These are phyloP conservation scores for Trachemys scripta DNA, from an alignment of 2,113 vertebrate genomes.

Conservation along the genomic window DNA sequence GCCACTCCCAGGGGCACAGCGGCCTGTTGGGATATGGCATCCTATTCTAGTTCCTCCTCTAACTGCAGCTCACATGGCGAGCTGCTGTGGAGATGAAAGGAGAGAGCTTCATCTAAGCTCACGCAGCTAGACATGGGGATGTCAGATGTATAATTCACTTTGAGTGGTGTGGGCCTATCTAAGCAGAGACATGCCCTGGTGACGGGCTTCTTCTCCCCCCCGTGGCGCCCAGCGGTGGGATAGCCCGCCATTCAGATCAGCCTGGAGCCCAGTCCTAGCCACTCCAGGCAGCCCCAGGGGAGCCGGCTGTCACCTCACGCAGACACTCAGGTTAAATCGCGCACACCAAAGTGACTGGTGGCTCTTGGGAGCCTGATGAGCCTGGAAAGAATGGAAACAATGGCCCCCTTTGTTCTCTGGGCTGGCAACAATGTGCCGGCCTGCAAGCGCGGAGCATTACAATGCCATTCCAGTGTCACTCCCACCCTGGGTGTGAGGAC, in stretches of 20 bases:
- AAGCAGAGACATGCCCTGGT: background rate
- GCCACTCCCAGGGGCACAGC: background rate
- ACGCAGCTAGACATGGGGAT: background rate
- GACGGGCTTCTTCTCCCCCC: too few species aligned
- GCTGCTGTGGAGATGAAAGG: background rate
- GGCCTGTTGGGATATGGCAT: background rate
- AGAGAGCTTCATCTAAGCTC: background rate
- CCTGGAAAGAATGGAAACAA: background rate
- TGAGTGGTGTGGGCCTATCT: background rate
- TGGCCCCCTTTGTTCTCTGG: background rate
- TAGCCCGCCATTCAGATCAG: background rate
- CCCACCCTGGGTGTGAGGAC: background rate
- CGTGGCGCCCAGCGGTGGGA: background rate
- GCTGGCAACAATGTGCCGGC: too few species aligned
- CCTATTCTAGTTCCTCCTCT: background rate
- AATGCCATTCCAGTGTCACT: background rate
- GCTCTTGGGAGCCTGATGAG: background rate
- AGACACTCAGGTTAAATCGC: background rate
- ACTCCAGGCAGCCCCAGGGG: background rate
- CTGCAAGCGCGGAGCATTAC: background rate
- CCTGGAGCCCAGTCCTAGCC: rapidly evolving
- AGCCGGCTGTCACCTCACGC: background rate
- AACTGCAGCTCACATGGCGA: rapidly evolving
- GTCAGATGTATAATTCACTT: background rate
- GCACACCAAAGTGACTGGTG: background rate